Percentiles rank a stretch among this genome's conserved stretches.
These are phyloP conservation scores for Lepidonotus clava DNA, from an alignment of 2,888 invertebrate genomes.

Conservation along the genomic window DNA sequence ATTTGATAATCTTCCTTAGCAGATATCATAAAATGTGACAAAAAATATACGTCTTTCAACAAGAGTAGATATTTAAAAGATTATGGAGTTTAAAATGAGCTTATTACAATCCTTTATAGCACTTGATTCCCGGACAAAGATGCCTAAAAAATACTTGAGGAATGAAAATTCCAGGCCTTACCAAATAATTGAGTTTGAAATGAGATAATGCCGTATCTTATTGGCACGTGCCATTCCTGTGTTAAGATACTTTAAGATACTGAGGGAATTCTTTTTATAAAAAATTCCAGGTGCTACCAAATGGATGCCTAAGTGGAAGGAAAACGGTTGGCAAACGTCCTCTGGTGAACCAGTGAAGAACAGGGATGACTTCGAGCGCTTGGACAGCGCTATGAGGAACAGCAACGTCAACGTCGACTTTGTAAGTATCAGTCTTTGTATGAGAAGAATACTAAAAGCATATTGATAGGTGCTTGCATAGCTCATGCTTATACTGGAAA, in stretches of 20 bases:
- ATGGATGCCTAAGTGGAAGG: constrained; percentile 95
- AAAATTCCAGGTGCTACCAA: constrained; percentile 84
- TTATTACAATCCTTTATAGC: too few species aligned
- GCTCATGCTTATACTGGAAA: too few species aligned
- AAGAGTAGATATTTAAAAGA: too few species aligned
- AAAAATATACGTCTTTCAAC: too few species aligned
- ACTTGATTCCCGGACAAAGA: too few species aligned
- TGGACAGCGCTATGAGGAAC: constrained; percentile 84
- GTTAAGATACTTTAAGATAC: background rate
- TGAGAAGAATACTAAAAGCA: too few species aligned
- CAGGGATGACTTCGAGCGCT: constrained; percentile 88
- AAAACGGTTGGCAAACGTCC: constrained; percentile 90
- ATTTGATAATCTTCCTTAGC: too few species aligned
- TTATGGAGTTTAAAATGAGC: too few species aligned
- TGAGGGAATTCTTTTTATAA: background rate
- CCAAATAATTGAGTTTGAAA: background rate
- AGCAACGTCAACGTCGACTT: constrained; percentile 86
- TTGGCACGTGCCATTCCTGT: background rate
- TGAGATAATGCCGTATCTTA: background rate
- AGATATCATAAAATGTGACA: too few species aligned
- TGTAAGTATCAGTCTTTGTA: too few species aligned
- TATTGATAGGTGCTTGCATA: too few species aligned
- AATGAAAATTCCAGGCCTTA: background rate
- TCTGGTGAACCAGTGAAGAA: constrained; percentile 91
- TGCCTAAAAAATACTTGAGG: background rate